These are phyloP conservation scores for Polydrusus cervinus DNA, from an alignment of 2,888 invertebrate species.

Conservation along the genomic window DNA sequence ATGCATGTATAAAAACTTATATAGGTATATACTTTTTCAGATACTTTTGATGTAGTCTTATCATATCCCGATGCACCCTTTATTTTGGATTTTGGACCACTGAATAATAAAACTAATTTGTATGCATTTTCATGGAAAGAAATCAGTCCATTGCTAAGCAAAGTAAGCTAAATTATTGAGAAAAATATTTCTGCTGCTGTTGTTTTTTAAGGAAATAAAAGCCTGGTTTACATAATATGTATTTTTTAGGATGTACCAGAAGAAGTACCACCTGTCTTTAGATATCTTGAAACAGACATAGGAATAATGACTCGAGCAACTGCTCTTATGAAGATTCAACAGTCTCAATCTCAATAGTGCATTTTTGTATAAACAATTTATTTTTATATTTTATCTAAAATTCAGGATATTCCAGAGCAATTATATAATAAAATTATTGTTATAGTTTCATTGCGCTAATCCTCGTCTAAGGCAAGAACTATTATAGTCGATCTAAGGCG, in stretches of 20 bases:
- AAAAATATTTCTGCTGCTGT: neutral
- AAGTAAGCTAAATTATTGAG: conserved; percentile 54
- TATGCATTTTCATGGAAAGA: conserved; percentile 69
- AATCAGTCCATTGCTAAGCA: conserved; percentile 65
- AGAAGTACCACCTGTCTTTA: conserved; percentile 67
- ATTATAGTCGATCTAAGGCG: no score
- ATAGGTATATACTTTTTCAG: conserved; percentile 56
- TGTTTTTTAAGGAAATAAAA: neutral
- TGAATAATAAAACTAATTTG: conserved; percentile 66
- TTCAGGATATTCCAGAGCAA: no score
- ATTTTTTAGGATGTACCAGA: conserved; percentile 59
- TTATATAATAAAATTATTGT: neutral
- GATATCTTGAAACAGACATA: conserved; percentile 67
- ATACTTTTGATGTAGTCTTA: conserved; percentile 66
- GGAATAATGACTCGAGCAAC: conserved; percentile 65
- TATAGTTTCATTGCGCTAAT: neutral
- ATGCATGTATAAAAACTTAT: neutral
- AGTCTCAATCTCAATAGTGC: conserved; percentile 16
- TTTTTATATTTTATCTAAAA: neutral
- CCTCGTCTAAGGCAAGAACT: no score
- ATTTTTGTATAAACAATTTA: neutral
- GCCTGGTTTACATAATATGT: neutral
- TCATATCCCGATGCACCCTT: conserved; percentile 63
- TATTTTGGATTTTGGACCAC: conserved; percentile 66
- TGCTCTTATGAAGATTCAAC: conserved; percentile 38